phyloP scores from a whole-genome alignment of 1,140 invertebrate species.

The Thrips palmi region DNA sequence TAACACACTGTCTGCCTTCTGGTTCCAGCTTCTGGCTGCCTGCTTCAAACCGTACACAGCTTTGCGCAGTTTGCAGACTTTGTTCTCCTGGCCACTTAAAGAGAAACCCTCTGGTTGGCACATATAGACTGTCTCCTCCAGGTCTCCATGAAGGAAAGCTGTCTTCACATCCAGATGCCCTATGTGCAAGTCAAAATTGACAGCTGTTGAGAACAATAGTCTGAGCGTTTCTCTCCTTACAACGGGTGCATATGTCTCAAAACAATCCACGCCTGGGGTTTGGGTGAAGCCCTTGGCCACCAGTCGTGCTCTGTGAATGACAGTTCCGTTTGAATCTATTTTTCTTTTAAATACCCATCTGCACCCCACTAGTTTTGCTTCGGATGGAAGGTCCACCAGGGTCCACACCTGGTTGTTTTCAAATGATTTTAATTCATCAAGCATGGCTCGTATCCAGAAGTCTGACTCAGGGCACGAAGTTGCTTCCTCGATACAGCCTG shows the following conservation, averaged over 20 bases:
- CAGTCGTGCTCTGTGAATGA: constrained; percentile 20
- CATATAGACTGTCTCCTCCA: constrained; percentile 17
- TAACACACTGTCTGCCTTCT: constrained; percentile 12
- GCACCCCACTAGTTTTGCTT: constrained; percentile 13
- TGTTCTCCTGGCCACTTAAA: constrained; percentile 13
- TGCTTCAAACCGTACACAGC: constrained; percentile 24
- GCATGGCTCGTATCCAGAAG: constrained; percentile 17
- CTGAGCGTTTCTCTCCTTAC: constrained; percentile 17
- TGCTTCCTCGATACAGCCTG: constrained; percentile 15
- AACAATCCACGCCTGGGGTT: constrained; percentile 21
- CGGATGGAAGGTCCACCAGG: constrained; percentile 14
- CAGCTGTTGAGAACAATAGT: constrained; percentile 16
- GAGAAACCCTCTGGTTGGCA: constrained; percentile 15
- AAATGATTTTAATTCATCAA: constrained; percentile 18
- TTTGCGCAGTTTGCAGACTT: constrained; percentile 21
- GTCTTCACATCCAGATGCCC: constrained; percentile 20
- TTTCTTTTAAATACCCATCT: neutral
- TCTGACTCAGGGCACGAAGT: constrained; percentile 6
- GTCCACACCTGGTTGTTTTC: constrained; percentile 20
- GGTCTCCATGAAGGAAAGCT: constrained; percentile 16
- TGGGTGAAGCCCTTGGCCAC: constrained; percentile 23
- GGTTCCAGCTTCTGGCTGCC: constrained; percentile 16
- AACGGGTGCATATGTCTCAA: constrained; percentile 22
- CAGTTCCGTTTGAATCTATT: constrained; percentile 14
- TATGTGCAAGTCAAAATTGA: constrained; percentile 14